Percentiles rank a stretch among this genome's conserved stretches.
Evolutionary conservation across 1,140 invertebrate species (phyloP).

Genomic region (Leptopilina boulardi): DNA sequence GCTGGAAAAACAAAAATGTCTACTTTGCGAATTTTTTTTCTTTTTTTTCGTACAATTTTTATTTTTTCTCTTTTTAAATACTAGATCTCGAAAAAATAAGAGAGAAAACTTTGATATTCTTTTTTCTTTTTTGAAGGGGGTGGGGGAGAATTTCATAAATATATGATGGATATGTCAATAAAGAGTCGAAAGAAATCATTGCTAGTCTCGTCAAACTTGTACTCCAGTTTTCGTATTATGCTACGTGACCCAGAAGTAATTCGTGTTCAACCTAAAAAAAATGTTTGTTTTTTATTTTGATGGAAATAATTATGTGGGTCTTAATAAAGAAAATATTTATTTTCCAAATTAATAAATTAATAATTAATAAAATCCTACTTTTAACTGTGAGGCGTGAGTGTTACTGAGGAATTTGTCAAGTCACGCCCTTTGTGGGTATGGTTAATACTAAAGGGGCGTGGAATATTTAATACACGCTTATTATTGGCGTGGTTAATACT

Average conservation of each 20-base stretch:
- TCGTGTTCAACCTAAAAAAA: background rate
- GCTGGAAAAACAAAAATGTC: slow-evolving; percentile 18
- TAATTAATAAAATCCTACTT: too few relatives aligned
- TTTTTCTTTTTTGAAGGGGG: background rate
- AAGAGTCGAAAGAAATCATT: slow-evolving; percentile 7
- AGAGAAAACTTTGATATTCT: background rate
- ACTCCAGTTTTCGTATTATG: background rate
- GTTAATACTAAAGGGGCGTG: too few relatives aligned
- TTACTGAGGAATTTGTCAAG: too few relatives aligned
- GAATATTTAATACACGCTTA: too few relatives aligned
- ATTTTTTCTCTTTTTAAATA: background rate
- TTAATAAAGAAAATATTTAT: too few relatives aligned
- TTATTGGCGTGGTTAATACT: too few relatives aligned
- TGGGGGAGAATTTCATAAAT: slow-evolving; percentile 21
- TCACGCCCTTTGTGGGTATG: too few relatives aligned
- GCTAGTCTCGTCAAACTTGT: background rate
- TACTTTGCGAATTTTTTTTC: background rate
- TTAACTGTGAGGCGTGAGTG: too few relatives aligned
- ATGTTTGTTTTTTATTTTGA: background rate
- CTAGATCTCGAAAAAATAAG: background rate
- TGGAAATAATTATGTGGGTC: background rate
- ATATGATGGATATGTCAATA: slow-evolving; percentile 13
- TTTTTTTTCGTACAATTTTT: background rate
- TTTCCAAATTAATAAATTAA: too few relatives aligned
- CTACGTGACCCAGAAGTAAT: background rate